These are phyloP conservation scores for Eurypyga helias DNA, from an alignment of 2,113 vertebrate species.

Conservation along the genomic window DNA sequence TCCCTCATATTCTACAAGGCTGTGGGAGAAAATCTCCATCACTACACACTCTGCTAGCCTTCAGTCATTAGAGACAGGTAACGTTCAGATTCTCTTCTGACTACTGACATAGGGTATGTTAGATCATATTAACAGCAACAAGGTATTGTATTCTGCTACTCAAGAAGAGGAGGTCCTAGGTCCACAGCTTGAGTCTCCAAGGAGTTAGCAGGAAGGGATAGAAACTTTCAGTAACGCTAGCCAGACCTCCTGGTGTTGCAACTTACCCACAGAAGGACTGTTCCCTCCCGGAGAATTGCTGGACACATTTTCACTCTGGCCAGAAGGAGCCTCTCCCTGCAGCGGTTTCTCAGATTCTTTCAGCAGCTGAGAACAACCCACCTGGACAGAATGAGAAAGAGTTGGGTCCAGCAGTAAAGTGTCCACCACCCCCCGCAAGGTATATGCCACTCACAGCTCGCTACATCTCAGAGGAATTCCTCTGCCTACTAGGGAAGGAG, in stretches of 20 bases:
- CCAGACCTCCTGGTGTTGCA: neutral
- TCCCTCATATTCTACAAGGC: neutral
- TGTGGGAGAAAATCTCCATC: neutral
- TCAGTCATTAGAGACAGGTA: neutral
- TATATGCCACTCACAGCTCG: neutral
- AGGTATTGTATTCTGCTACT: neutral
- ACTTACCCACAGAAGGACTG: conserved; percentile 73
- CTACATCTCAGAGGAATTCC: neutral
- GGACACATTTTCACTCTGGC: conserved; percentile 69
- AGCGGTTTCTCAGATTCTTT: conserved; percentile 81
- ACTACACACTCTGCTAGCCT: neutral
- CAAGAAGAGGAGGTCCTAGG: neutral
- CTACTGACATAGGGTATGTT: neutral
- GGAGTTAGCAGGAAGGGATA: neutral
- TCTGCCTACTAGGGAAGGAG: neutral
- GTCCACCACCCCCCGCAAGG: neutral
- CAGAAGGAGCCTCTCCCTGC: conserved; percentile 61
- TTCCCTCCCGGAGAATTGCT: conserved; percentile 69
- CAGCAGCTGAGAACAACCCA: conserved; percentile 79
- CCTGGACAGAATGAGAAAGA: conserved; percentile 52
- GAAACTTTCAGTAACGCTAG: neutral
- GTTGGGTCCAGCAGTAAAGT: neutral
- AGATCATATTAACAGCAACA: neutral
- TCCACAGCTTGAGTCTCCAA: neutral
- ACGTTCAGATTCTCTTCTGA: neutral